Percentiles rank a stretch among this genome's conserved stretches.
phyloP scores from a whole-genome alignment of 2,113 vertebrate species.

The Apodemus sylvaticus region DNA sequence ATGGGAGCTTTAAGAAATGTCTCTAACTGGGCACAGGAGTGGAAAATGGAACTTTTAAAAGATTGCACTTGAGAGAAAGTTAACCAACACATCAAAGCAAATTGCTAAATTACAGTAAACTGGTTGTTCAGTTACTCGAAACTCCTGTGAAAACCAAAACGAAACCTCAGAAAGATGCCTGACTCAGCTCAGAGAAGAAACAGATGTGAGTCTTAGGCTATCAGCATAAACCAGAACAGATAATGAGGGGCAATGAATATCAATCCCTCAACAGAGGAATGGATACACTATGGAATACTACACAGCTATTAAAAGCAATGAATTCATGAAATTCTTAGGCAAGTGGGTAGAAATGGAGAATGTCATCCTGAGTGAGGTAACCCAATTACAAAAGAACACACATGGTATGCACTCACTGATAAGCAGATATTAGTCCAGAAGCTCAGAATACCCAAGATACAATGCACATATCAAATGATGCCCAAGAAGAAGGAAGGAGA shows the following conservation, averaged over 20 bases:
- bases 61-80: background rate
- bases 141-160: background rate
- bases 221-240: background rate
- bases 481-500: too few species aligned
- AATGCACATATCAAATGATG: too few species aligned
- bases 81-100: constrained; percentile 37
- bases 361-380: too few species aligned
- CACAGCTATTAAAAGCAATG: too few species aligned
- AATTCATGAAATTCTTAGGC: too few species aligned
- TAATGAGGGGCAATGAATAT: background rate
- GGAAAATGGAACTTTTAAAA: constrained; percentile 34
- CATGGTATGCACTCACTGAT: too few species aligned
- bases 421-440: too few species aligned
- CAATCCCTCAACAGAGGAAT: background rate
- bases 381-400: too few species aligned
- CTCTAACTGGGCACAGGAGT: background rate
- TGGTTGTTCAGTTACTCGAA: constrained; percentile 2
- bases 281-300: too few species aligned
- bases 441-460: too few species aligned
- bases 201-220: background rate
- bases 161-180: background rate
- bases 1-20: background rate
- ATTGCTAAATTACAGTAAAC: constrained; percentile 17
- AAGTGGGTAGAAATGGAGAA: too few species aligned
- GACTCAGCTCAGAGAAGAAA: background rate